A percentile compares a stretch with the other conserved stretches of the same genome.
Conservation (phyloP, 1,140 invertebrate species). For the Drosophila triauraria region DNA sequence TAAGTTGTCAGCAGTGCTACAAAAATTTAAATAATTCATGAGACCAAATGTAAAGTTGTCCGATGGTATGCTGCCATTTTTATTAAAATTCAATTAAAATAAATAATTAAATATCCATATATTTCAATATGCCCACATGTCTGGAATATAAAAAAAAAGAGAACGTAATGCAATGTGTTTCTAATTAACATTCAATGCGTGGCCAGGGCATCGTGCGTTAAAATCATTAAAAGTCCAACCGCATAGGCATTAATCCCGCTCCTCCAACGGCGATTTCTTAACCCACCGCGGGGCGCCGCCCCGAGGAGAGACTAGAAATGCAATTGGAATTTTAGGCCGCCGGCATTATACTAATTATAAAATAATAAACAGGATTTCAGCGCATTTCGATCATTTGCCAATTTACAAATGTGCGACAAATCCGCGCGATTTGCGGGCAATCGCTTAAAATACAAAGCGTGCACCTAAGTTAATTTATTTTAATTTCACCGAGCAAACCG, state of each 20-base stretch:
- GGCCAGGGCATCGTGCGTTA: slow-evolving; percentile 27
- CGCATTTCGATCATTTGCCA: slow-evolving; percentile 70
- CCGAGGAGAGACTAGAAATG: slow-evolving; percentile 37
- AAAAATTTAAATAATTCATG: slow-evolving; percentile 19
- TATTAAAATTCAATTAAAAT: slow-evolving; percentile 73
- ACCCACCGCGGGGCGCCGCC: neutral
- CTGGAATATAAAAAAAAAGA: slow-evolving; percentile 15
- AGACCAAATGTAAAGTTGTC: slow-evolving; percentile 19
- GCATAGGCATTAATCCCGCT: slow-evolving; percentile 29
- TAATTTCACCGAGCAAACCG: slow-evolving; percentile 49
- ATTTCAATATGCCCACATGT: slow-evolving; percentile 18
- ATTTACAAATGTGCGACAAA: slow-evolving; percentile 77
- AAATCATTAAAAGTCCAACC: slow-evolving; percentile 61
- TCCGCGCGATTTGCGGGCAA: slow-evolving; percentile 60
- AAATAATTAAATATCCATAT: slow-evolving; percentile 67
- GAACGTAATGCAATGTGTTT: slow-evolving; percentile 29
- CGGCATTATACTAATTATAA: slow-evolving; percentile 75
- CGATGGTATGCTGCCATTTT: slow-evolving; percentile 5
- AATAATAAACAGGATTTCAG: slow-evolving; percentile 79
- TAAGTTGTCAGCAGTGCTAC: slow-evolving; percentile 19
- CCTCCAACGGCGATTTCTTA: slow-evolving; percentile 13
- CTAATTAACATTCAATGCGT: slow-evolving; percentile 72
- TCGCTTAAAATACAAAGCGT: slow-evolving; percentile 68
- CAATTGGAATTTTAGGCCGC: slow-evolving; percentile 59
- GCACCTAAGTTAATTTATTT: slow-evolving; percentile 76